phyloP scores from a whole-genome alignment of 2,888 invertebrate species.

The Ormyrus nitidulus region DNA sequence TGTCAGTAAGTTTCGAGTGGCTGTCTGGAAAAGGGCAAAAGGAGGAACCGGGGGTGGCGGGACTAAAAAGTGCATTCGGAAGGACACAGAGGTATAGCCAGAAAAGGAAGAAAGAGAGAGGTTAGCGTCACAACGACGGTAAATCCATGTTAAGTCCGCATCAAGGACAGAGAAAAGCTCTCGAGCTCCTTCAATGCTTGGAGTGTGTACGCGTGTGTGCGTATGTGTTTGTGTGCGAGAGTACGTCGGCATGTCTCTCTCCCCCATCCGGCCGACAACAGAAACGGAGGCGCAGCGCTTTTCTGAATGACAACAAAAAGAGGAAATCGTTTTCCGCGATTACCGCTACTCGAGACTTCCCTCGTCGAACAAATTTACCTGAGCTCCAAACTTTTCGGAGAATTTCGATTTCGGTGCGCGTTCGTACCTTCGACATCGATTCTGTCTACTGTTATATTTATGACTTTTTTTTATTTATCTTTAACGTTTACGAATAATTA shows the following conservation, averaged over 20 bases:
- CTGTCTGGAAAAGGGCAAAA: constrained; percentile 25
- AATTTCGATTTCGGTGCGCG: too few relatives aligned
- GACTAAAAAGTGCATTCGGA: constrained; percentile 59
- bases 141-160: constrained; percentile 67
- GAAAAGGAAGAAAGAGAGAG: constrained; percentile 33
- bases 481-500: too few relatives aligned
- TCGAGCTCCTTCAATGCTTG: constrained; percentile 53
- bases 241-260: background rate
- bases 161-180: constrained; percentile 66
- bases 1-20: constrained; percentile 59
- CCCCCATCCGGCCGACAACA: too few relatives aligned
- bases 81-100: constrained; percentile 53
- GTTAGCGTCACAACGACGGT: constrained; percentile 58
- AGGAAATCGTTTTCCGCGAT: constrained; percentile 33
- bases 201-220: background rate
- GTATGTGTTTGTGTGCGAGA: background rate
- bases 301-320: constrained; percentile 6
- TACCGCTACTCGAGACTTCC: background rate
- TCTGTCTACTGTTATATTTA: too few relatives aligned
- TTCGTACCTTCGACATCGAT: too few relatives aligned
- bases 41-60: background rate
- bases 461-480: too few relatives aligned
- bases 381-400: too few relatives aligned
- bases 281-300: background rate
- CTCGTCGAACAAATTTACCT: too few relatives aligned